Evolutionary conservation across 1,140 invertebrate species (phyloP).

Genomic region (Mylabris phalerata): DNA sequence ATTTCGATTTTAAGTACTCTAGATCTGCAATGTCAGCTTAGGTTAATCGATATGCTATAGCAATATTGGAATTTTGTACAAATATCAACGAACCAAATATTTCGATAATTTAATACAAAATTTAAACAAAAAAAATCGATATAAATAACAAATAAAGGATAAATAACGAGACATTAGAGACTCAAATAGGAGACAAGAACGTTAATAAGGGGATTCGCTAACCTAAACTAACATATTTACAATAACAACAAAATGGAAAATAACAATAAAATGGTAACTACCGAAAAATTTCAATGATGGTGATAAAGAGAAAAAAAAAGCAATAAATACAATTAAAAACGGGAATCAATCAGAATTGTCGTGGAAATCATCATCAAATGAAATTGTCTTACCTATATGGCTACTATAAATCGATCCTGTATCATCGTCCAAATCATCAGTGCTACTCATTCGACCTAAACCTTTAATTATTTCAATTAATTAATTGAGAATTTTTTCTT

Average conservation of each 20-base stretch:
- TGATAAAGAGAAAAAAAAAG: conserved; percentile 2
- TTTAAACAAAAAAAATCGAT: no score
- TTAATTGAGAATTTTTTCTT: no score
- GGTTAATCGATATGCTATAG: conserved; percentile 5
- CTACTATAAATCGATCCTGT: conserved; percentile 58
- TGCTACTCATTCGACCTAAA: conserved; percentile 69
- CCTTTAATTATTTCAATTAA: not conserved
- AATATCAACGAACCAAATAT: conserved; percentile 13
- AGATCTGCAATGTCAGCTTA: conserved; percentile 7
- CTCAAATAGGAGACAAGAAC: not conserved
- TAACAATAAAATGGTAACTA: conserved; percentile 8
- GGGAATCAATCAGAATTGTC: conserved; percentile 20
- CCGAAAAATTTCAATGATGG: no score
- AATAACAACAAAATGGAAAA: conserved; percentile 4
- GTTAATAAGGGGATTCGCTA: conserved; percentile 2
- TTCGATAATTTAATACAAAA: not conserved
- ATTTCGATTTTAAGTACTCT: no score
- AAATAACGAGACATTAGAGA: conserved; percentile 8
- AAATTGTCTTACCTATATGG: conserved; percentile 56
- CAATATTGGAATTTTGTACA: not conserved
- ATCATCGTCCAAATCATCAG: conserved; percentile 79
- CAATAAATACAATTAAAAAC: not conserved
- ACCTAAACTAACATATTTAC: conserved; percentile 15
- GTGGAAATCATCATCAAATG: conserved; percentile 42
- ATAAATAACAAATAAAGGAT: no score